Evolutionary conservation across 2,113 vertebrate genomes (phyloP), one percentile per base, ranked within the genome.

Genomic region (Lepus americanus): DNA sequence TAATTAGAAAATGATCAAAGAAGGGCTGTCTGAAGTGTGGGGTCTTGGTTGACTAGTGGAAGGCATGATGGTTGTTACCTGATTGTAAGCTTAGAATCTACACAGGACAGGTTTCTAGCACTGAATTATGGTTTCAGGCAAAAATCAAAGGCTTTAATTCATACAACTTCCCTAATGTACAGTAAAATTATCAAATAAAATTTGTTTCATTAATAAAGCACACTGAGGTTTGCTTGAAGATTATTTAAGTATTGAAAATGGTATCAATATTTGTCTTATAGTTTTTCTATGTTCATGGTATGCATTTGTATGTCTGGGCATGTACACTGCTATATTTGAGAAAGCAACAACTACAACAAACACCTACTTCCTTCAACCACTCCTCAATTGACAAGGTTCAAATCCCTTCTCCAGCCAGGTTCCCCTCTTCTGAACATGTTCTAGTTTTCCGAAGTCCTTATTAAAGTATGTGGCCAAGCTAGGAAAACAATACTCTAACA

Each of bases 181-280:
- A 74, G 23, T 72, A 22, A 22, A 73, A 85, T 85, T 80, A 51
- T 3, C 0, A 22, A 76, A 76, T 1, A 83, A 36, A 73, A 81
- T 6, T 73, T 67, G 67, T 92, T 92, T 85, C 44, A 55, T 89
- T 81, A 61, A 70, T 29, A 92, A 80, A 95, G 78, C 6, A 89
- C 39, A 20, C 7, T 22, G 39, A 85, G 8, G 3, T 77, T 84
- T 76, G 33, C 8, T 67, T 92, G 36, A 77, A 73, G 31, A 72
- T 72, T 80, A 89, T 59, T 87, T 29, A 89, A 81, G 85, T 20
- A n/a, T 73, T 90, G 79, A 66, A 23, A 84, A 44, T 72, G 23
- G 86, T 33, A 16, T 3, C 59, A 77, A 39, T 51, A 22, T 61
- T 16, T 61, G 27, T 79, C 19, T 63, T n/a, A 69, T 9, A 69